Conservation (phyloP, 2,113 vertebrate genomes). For the Calidris pugnax region DNA sequence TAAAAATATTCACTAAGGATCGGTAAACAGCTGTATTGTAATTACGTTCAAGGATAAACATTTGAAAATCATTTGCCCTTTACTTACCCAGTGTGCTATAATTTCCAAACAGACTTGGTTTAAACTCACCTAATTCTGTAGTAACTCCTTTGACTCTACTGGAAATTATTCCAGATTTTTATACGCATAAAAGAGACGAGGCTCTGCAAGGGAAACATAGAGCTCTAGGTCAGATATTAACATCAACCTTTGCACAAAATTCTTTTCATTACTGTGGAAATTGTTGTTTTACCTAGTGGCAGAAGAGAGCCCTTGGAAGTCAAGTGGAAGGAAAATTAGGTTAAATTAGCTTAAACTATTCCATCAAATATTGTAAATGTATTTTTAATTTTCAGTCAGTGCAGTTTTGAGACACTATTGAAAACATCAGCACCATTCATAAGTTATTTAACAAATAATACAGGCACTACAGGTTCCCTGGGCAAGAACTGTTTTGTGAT, state of each 20-base stretch:
- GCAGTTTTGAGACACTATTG: background rate
- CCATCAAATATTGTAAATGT: background rate
- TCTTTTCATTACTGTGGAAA: background rate
- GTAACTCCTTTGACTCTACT: background rate
- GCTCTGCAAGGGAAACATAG: background rate
- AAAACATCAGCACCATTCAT: background rate
- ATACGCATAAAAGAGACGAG: background rate
- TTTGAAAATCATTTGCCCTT: background rate
- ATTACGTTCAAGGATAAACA: background rate
- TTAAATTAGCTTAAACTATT: background rate
- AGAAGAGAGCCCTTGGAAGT: background rate
- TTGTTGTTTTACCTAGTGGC: background rate
- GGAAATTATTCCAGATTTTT: background rate
- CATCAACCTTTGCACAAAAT: background rate
- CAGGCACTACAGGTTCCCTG: background rate
- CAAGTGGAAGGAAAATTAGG: background rate
- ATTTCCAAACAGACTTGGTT: background rate
- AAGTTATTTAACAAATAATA: background rate
- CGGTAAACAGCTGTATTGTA: background rate
- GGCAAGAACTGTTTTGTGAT: background rate
- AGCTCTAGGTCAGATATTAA: background rate
- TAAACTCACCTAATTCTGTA: background rate
- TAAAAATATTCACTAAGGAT: background rate
- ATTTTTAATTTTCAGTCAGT: background rate
- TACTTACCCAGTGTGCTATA: background rate